phyloP scores from a whole-genome alignment of 2,888 invertebrate species.

The Caenorhabditis drosophilae region DNA sequence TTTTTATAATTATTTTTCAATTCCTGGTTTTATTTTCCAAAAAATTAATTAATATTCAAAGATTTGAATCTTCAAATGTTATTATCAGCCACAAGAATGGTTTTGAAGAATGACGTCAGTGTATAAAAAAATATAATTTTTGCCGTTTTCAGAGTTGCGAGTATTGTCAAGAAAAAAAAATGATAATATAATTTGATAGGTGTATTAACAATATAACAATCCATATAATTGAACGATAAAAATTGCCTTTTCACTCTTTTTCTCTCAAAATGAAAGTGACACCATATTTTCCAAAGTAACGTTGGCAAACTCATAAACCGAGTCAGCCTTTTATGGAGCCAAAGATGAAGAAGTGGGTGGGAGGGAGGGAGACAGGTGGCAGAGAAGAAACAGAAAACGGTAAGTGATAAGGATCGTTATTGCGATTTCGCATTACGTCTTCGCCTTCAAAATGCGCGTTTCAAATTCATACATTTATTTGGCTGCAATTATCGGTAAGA shows the following conservation, averaged over 20 bases:
- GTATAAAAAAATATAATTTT: too few relatives aligned
- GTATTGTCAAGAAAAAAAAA: conserved; percentile 8
- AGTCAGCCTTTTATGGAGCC: conserved; percentile 30
- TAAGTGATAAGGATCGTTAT: background rate
- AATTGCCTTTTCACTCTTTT: too few relatives aligned
- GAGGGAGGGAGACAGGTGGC: conserved; percentile 34
- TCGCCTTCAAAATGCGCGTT: conserved; percentile 37
- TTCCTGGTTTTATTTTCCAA: too few relatives aligned
- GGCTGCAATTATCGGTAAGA: conserved; percentile 29
- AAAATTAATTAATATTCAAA: too few relatives aligned
- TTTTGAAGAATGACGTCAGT: too few relatives aligned
- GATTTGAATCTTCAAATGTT: too few relatives aligned
- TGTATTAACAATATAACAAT: conserved; percentile 34
- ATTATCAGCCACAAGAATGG: too few relatives aligned
- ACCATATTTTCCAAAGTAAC: too few relatives aligned
- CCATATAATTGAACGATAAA: conserved; percentile 23
- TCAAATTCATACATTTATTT: conserved; percentile 23
- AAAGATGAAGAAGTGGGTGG: too few relatives aligned
- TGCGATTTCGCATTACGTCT: conserved; percentile 36
- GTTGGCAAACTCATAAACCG: conserved; percentile 45
- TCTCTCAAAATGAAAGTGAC: conserved; percentile 2
- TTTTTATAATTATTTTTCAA: too few relatives aligned
- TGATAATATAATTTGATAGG: conserved; percentile 37
- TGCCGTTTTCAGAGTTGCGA: background rate
- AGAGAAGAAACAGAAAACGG: conserved; percentile 4